phyloP scores from a whole-genome alignment of 2,113 vertebrate genomes.

The Callipepla californica region DNA sequence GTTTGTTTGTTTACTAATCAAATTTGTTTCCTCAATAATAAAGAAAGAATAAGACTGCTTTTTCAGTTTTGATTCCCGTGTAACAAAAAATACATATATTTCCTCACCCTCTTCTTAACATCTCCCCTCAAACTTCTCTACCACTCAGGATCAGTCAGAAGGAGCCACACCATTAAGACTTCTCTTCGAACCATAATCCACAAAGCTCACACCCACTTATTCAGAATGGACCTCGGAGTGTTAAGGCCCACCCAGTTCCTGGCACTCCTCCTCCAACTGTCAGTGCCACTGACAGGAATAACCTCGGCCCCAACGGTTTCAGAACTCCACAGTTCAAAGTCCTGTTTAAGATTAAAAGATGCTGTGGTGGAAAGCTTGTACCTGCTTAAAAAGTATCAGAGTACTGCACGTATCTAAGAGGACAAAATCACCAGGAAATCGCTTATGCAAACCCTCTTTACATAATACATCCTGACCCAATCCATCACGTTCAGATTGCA shows the following conservation, averaged over 20 bases:
- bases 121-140: not conserved
- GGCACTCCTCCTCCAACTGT: not conserved
- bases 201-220: not conserved
- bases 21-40: not conserved
- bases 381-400: not conserved
- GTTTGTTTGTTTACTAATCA: no score
- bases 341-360: not conserved
- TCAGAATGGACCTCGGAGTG: not conserved
- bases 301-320: not conserved
- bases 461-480: not conserved
- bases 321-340: not conserved
- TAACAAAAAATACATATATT: not conserved
- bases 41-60: not conserved
- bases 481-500: accelerated
- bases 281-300: not conserved
- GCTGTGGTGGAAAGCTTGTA: not conserved
- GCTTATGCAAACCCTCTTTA: not conserved
- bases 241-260: not conserved
- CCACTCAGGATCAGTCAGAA: not conserved
- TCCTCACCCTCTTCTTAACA: not conserved
- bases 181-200: not conserved
- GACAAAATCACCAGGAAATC: not conserved
- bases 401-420: not conserved
- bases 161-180: not conserved
- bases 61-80: not conserved